Percentiles rank a stretch among this genome's conserved stretches.
Evolutionary conservation across 2,113 vertebrate species (phyloP).

Genomic region (Gallinago media): DNA sequence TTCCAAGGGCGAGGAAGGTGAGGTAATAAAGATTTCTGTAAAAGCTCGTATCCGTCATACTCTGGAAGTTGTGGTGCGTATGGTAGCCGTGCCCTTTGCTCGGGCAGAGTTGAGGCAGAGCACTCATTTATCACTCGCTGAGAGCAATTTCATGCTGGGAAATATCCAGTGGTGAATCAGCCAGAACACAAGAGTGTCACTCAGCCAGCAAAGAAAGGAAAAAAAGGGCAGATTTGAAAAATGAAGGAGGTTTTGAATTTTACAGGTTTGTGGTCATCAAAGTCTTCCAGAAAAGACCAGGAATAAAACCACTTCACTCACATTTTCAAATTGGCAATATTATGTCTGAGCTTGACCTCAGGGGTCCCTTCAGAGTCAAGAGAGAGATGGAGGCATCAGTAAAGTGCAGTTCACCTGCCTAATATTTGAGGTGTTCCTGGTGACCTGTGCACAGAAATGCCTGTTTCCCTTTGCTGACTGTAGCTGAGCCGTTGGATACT

Average conservation of each 20-base stretch:
- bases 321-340: not conserved
- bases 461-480: not conserved
- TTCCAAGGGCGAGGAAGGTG: not conserved
- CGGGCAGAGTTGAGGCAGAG: not conserved
- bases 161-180: slow-evolving; percentile 46
- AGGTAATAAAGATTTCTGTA: slow-evolving; percentile 26
- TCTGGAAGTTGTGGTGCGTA: not conserved
- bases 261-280: not conserved
- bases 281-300: not conserved
- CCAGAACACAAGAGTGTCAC: not conserved
- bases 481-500: not conserved
- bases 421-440: not conserved
- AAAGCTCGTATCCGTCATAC: slow-evolving; percentile 4
- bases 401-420: not conserved
- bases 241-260: not conserved
- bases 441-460: not conserved
- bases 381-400: not conserved
- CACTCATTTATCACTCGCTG: not conserved
- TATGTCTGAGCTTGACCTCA: not conserved
- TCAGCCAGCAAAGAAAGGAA: not conserved
- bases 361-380: not conserved
- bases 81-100: slow-evolving; percentile 26
- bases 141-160: slow-evolving; percentile 43
- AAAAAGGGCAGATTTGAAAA: not conserved
- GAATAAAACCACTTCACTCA: not conserved